Percentiles rank a stretch among this genome's conserved stretches.
Evolutionary conservation across 2,797 vertebrate species (phyloP).

Genomic region (Limnodromus scolopaceus): DNA sequence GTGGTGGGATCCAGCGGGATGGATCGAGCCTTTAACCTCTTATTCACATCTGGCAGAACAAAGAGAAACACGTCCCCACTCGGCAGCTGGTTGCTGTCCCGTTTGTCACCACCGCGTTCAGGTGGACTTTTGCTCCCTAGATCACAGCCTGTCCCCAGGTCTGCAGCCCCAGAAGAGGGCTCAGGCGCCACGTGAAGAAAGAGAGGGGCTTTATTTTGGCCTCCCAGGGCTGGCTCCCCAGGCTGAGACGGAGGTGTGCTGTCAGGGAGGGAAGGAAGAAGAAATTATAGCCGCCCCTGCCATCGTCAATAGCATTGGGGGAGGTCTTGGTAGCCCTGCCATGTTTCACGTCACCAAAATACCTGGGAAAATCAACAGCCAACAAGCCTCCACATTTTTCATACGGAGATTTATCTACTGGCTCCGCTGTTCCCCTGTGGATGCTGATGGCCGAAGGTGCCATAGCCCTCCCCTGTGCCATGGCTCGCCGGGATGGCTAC

Average conservation of each 20-base stretch:
- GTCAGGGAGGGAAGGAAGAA: not conserved
- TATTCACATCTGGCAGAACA: not conserved
- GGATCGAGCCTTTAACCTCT: not conserved
- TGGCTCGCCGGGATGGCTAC: not conserved
- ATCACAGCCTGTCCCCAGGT: not conserved
- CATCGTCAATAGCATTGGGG: fast-evolving
- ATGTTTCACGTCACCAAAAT: not conserved
- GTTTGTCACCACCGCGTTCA: not conserved
- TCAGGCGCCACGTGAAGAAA: fast-evolving
- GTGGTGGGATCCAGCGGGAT: not conserved
- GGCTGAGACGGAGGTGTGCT: not conserved
- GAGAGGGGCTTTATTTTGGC: not conserved
- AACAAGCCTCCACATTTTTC: not conserved
- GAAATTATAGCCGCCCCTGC: not conserved
- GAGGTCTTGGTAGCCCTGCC: not conserved
- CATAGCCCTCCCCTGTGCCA: fast-evolving
- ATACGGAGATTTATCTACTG: fast-evolving
- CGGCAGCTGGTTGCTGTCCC: not conserved
- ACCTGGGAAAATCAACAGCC: not conserved
- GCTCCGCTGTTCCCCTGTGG: not conserved
- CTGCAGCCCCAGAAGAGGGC: not conserved
- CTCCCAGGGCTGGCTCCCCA: not conserved
- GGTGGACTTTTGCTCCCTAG: not conserved
- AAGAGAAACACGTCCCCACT: not conserved
- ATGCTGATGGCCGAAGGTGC: not conserved